Base-by-base conservation (phyloP, 1,140 invertebrate species). In the Eumaeus atala region DNA sequence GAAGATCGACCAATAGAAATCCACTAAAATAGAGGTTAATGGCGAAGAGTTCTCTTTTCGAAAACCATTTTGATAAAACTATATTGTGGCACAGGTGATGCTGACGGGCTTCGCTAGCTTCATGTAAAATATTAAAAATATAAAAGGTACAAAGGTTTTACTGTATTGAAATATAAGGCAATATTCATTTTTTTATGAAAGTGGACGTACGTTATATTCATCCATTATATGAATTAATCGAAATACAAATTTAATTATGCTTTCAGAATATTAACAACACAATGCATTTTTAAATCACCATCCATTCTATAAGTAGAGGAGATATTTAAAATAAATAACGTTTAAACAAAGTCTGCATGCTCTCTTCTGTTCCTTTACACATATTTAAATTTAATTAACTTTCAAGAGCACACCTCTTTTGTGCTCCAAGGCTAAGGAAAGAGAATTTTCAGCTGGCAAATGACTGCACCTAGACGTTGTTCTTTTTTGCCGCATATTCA, bases 351-450 rank as follows among this genome's bases (percentile, higher is more conserved):
- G 54, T 48, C 47, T 42, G 55, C 34, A 28, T 48, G 44, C 28
- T 48, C 42, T 63, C 63, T 59, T 58, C 56, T 58, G 57, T 64
- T 66, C 54, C 56, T 59, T 68, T 70, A 67, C 72, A 74, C 70
- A 74, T 68, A 76, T 79, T 79, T 67, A 72, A 73, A 77, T 77
- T 79, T 79, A 82, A 82, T 82, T 79, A 79, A 77, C 71, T 75
- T 71, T 74, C 58, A 74, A 62, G 60, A 51, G 65, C 63, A 70
- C 58, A 75, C 74, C 66, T 68, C 72, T 66, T 77, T 77, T 77
- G 67, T 79, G 61, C 58, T 60, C 48, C 52, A n/a, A 40, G 55
- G 57, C 56, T 59, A 51, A 64, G 72, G 66, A 70, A 74, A 71
- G 59, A 56, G 60, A 70, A 69, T 66, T 66, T 70, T 71, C 67